Evolutionary conservation across 2,797 vertebrate genomes (phyloP).

Genomic region (Crypturellus tataupa): DNA sequence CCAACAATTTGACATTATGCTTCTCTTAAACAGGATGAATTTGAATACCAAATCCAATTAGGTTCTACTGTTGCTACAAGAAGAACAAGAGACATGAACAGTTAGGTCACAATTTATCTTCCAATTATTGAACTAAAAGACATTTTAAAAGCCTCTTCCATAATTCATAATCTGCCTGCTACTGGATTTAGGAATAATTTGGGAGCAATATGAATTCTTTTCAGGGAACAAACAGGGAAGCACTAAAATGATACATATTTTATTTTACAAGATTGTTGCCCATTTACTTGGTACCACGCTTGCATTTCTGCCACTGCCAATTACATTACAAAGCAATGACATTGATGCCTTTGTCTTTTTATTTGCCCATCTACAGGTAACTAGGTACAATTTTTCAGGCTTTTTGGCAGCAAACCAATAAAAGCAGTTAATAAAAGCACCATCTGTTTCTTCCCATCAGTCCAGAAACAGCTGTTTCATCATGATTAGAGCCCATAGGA

Average conservation of each 20-base stretch:
- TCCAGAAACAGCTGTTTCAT: not conserved
- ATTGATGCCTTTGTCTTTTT: not conserved
- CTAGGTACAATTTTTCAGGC: not conserved
- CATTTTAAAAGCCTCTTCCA: slow-evolving; percentile 27
- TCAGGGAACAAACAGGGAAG: not conserved
- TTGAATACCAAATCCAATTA: not conserved
- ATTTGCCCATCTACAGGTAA: not conserved
- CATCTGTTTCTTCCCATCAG: not conserved
- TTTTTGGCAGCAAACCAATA: not conserved
- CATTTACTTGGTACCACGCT: not conserved
- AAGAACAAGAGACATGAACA: not conserved
- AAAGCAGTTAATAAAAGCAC: not conserved
- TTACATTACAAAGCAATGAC: not conserved
- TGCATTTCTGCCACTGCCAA: not conserved
- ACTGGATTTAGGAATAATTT: slow-evolving; percentile 56
- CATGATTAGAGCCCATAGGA: not conserved
- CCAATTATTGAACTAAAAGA: slow-evolving; percentile 33
- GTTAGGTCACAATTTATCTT: not conserved
- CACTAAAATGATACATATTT: not conserved
- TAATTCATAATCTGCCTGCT: slow-evolving; percentile 51
- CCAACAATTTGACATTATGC: not conserved
- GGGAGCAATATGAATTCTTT: slow-evolving; percentile 35
- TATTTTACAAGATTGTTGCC: not conserved
- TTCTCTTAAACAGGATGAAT: not conserved
- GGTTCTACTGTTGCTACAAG: not conserved